phyloP scores from a whole-genome alignment of 1,140 invertebrate species.

The Plutomurus gul region DNA sequence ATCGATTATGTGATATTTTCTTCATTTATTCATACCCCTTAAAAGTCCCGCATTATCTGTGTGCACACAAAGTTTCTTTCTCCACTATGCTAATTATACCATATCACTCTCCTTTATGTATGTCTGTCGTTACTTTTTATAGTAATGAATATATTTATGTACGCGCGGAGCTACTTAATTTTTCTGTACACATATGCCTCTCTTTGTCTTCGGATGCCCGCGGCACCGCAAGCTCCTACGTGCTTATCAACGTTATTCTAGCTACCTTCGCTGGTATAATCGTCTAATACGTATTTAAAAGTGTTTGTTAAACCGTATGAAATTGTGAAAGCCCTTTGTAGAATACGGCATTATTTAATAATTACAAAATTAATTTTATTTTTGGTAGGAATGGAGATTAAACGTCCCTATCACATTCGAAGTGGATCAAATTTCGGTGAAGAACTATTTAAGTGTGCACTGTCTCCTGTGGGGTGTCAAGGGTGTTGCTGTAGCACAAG shows the following conservation, averaged over 20 bases:
- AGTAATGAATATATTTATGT: too few relatives aligned
- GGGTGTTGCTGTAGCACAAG: not conserved
- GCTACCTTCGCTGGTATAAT: too few relatives aligned
- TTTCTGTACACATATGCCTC: too few relatives aligned
- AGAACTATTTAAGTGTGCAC: not conserved
- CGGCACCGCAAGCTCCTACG: too few relatives aligned
- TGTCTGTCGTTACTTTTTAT: not conserved
- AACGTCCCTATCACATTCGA: not conserved
- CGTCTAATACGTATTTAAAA: too few relatives aligned
- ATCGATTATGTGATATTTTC: conserved; percentile 49
- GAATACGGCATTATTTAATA: too few relatives aligned
- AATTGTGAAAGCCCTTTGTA: too few relatives aligned
- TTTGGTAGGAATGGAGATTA: not conserved
- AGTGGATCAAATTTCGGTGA: not conserved
- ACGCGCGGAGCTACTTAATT: too few relatives aligned
- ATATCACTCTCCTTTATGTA: not conserved
- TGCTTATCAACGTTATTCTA: not conserved
- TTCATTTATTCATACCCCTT: conserved; percentile 24
- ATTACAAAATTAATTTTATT: not conserved
- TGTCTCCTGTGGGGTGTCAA: not conserved
- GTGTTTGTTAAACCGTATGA: too few relatives aligned
- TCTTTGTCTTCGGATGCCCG: too few relatives aligned
- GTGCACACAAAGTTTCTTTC: conserved; percentile 21
- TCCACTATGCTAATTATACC: conserved; percentile 23
- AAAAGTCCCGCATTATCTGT: not conserved